Percentiles rank a stretch among this genome's conserved stretches.
phyloP scores from a whole-genome alignment of 2,113 vertebrate genomes.

The Callipepla californica region DNA sequence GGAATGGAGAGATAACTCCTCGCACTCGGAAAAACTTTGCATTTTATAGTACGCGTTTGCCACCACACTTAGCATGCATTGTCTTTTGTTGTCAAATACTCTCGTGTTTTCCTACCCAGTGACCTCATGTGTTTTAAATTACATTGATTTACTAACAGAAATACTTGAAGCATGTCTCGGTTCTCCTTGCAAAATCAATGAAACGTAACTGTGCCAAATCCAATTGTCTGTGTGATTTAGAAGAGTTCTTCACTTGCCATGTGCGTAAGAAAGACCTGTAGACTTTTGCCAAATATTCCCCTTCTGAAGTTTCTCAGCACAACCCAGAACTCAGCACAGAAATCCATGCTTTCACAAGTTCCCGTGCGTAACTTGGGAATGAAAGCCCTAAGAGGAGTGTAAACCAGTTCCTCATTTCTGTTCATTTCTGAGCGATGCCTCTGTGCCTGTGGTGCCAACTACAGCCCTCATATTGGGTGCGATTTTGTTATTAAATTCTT shows the following conservation, averaged over 20 bases:
- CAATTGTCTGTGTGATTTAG: constrained; percentile 38
- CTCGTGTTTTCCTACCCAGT: constrained; percentile 58
- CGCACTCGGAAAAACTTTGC: constrained; percentile 24
- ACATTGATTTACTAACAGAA: constrained; percentile 85
- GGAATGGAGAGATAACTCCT: constrained; percentile 15
- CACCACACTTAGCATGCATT: not conserved
- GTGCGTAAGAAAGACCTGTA: not conserved
- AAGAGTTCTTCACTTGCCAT: not conserved
- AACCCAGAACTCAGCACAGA: constrained; percentile 17
- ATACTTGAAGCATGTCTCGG: constrained; percentile 80
- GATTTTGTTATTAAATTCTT: not conserved
- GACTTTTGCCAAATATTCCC: not conserved
- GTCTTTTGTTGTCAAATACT: not conserved
- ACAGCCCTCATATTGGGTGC: not conserved
- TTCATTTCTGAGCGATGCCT: not conserved
- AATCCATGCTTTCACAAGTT: not conserved
- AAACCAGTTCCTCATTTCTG: not conserved
- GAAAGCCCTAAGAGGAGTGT: not conserved
- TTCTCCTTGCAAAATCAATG: constrained; percentile 76
- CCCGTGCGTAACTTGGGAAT: not conserved
- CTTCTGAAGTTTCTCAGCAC: constrained; percentile 4
- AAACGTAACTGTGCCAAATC: constrained; percentile 72
- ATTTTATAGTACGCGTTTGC: constrained; percentile 72
- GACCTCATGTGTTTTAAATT: constrained; percentile 80
- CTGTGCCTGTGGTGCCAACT: not conserved